Evolutionary conservation across 2,113 vertebrate genomes (phyloP), one percentile per base, ranked within the genome.

Genomic region (Sylvietta virens): DNA sequence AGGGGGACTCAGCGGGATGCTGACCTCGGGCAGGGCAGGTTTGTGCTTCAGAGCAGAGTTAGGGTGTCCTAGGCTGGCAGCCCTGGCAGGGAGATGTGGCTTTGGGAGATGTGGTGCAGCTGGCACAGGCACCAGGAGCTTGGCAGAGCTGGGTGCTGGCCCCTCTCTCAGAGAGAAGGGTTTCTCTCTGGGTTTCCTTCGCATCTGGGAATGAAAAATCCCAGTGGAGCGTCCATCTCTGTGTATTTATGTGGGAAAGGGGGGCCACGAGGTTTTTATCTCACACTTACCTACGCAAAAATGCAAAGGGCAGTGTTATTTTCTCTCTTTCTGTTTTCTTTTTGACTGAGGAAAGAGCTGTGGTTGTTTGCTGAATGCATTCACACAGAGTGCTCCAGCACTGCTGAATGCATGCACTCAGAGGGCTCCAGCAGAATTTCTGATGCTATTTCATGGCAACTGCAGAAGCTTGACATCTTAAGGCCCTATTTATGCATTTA

Each of bases 21-120:
- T 1, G 3, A 8, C 30, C 35, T 18, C 0, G 0, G 35, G 30
- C 50, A 64, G 48, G 13, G 22, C 26, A 11, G 44, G 27, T 18
- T 26, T 15, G 48, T 77, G 19, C 48, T 56, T 47, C 19, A 11
- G 3, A 0, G 24, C 24, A 33, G 44, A 39, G 66, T 12, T n/a
- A 1, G 22, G 45, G 33, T 64, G 5, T 60, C 26, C 44, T 17
- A 51, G 45, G n/a, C 53, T 45, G 71, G 20, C 1, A 56, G 47
- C 48, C 61, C 39, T 33, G 28, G 0, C 0, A 31, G 23, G 42
- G 54, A 35, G 24, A 2, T 23, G 31, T 30, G 62, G 50, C n/a
- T 31, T 2, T 22, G 73, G 56, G 44, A 67, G 35, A 10, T 58
- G 81, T 0, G 5, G 30, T 48, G 71, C n/a, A 40, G 60, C 40